Evolutionary conservation across 1,140 invertebrate genomes (phyloP).

Genomic region (Drosophila paulistorum): DNA sequence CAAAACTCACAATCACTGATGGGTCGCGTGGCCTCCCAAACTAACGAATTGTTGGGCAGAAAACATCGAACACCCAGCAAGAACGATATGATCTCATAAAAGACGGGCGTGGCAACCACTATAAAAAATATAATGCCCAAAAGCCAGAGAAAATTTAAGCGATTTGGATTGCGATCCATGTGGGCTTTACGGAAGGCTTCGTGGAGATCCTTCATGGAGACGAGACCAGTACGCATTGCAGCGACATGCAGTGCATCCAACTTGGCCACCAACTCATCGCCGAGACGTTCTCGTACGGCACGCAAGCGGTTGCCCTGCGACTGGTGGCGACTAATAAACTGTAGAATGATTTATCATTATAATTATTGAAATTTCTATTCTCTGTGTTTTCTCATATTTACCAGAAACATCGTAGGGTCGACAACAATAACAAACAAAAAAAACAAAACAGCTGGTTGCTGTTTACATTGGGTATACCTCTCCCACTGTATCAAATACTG

Average conservation of each 20-base stretch:
- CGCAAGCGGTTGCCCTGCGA: constrained; percentile 55
- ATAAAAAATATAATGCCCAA: constrained; percentile 76
- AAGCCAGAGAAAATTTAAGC: constrained; percentile 68
- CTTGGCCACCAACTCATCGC: constrained; percentile 60
- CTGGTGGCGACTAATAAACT: constrained; percentile 73
- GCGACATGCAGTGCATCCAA: constrained; percentile 68
- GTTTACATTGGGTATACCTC: no score
- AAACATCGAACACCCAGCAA: constrained; percentile 87
- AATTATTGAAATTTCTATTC: not conserved
- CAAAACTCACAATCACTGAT: constrained; percentile 90
- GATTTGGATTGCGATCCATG: constrained; percentile 57
- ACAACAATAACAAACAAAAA: no score
- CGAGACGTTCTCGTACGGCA: constrained; percentile 60
- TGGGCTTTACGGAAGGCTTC: constrained; percentile 75
- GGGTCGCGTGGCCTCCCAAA: constrained; percentile 93
- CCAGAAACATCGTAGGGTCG: constrained; percentile 55
- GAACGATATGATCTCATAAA: constrained; percentile 75
- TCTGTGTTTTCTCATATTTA: constrained; percentile 28
- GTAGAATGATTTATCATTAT: not conserved
- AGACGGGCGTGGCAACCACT: constrained; percentile 73
- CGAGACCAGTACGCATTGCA: constrained; percentile 67
- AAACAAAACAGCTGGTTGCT: no score
- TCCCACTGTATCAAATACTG: no score
- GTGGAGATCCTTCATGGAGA: constrained; percentile 66
- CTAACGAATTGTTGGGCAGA: constrained; percentile 91